phyloP scores from a whole-genome alignment of 2,113 vertebrate species.

The Lipotes vexillifer region DNA sequence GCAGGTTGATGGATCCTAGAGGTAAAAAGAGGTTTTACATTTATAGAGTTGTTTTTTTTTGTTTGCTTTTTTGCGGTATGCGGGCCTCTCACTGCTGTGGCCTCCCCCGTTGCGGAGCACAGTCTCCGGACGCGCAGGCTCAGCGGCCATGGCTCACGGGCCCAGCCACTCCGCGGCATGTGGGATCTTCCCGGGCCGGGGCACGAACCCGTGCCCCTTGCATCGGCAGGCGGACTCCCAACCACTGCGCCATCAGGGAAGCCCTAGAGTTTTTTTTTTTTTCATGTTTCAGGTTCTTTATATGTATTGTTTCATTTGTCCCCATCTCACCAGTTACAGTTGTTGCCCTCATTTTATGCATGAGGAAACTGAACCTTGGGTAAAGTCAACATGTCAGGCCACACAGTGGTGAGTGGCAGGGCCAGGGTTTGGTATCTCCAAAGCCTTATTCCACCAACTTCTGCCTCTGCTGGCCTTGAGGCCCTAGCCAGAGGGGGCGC shows the following conservation, averaged over 20 bases:
- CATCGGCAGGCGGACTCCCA: no score
- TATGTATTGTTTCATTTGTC: not conserved
- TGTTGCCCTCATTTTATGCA: not conserved
- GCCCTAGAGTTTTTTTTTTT: not conserved
- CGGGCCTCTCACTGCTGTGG: no score
- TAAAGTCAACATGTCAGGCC: not conserved
- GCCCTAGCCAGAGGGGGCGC: not conserved
- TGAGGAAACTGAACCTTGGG: not conserved
- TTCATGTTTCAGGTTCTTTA: not conserved
- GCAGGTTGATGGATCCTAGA: not conserved
- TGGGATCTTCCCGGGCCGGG: no score
- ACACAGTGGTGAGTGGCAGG: not conserved
- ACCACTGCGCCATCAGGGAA: no score
- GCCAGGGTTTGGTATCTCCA: not conserved
- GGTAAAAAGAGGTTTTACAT: not conserved
- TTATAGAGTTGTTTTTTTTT: not conserved
- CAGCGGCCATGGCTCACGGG: no score
- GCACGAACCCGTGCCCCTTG: no score
- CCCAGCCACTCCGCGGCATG: no score
- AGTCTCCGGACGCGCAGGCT: no score
- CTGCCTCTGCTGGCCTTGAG: not conserved
- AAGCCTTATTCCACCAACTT: no score
- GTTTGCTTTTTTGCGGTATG: no score
- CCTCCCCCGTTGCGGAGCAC: no score
- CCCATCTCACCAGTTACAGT: not conserved